phyloP scores from a whole-genome alignment of 2,113 vertebrate species.

The Lota lota region DNA sequence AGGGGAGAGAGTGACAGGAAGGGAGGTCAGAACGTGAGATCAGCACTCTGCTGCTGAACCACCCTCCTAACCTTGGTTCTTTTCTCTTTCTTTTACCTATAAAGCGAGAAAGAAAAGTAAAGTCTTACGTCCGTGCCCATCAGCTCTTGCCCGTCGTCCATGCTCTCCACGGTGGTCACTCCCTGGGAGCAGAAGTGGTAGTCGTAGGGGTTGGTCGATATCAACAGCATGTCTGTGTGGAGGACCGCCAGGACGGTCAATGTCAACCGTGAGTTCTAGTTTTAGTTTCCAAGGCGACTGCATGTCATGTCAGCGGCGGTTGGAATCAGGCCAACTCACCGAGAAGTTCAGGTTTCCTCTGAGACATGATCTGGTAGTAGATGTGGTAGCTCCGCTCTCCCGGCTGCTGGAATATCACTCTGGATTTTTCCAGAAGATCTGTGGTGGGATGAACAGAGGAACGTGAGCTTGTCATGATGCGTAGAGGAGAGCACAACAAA shows the following conservation, averaged over 20 bases:
- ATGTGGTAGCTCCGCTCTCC: slow-evolving; percentile 92
- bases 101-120: background rate
- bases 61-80: no score
- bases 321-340: slow-evolving; percentile 59
- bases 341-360: slow-evolving; percentile 90
- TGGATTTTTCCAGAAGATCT: slow-evolving; percentile 92
- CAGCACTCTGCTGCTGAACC: no score
- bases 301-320: background rate
- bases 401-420: slow-evolving; percentile 88
- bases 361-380: slow-evolving; percentile 91
- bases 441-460: slow-evolving; percentile 17
- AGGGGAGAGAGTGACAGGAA: background rate
- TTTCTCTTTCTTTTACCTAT: no score
- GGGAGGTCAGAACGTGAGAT: background rate
- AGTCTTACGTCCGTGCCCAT: slow-evolving; percentile 84
- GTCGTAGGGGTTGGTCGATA: slow-evolving; percentile 91
- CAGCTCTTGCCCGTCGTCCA: slow-evolving; percentile 87
- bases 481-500: background rate
- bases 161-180: slow-evolving; percentile 85
- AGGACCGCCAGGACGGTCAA: background rate
- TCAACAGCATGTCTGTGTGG: slow-evolving; percentile 88
- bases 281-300: background rate
- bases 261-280: background rate
- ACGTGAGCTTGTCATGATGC: background rate
- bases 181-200: slow-evolving; percentile 96